Percentiles rank a stretch among this genome's conserved stretches.
Conservation (phyloP, 2,113 vertebrate genomes). For the Pelecanus crispus region DNA sequence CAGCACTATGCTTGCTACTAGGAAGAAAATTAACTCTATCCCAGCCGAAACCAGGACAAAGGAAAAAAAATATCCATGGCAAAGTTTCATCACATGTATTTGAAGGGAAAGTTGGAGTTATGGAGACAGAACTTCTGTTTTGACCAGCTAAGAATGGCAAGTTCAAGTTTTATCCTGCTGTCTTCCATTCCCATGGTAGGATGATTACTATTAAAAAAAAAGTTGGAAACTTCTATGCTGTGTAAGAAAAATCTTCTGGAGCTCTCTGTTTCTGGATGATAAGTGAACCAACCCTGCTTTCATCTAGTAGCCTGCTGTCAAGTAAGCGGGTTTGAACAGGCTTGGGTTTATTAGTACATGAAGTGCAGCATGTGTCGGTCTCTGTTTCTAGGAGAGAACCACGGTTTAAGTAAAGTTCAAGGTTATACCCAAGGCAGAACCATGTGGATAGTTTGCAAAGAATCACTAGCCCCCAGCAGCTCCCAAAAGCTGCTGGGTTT, state of each 20-base stretch:
- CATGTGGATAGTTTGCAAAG: background rate
- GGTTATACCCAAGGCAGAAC: background rate
- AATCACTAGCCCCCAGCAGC: background rate
- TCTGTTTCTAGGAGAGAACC: constrained; percentile 6
- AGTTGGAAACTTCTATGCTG: background rate
- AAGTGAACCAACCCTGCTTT: constrained; percentile 17
- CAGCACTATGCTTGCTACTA: too few relatives aligned
- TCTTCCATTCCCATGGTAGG: background rate
- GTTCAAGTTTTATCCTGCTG: constrained; percentile 29
- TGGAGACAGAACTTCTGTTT: background rate
- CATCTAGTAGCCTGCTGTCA: constrained; percentile 24
- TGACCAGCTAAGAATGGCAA: constrained; percentile 23
- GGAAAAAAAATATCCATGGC: constrained; percentile 43
- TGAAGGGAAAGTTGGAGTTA: constrained; percentile 5
- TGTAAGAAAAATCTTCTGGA: constrained; percentile 20
- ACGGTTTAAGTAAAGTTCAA: constrained; percentile 8
- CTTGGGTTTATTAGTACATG: background rate
- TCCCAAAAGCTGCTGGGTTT: background rate
- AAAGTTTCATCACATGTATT: constrained; percentile 32
- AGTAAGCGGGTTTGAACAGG: background rate
- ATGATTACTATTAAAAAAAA: background rate
- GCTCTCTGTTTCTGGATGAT: constrained; percentile 4
- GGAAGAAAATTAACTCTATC: too few relatives aligned
- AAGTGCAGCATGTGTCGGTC: background rate
- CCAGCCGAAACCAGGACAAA: too few relatives aligned